Conservation (phyloP, 2,797 vertebrate genomes). For the Anguilla megastoma region DNA sequence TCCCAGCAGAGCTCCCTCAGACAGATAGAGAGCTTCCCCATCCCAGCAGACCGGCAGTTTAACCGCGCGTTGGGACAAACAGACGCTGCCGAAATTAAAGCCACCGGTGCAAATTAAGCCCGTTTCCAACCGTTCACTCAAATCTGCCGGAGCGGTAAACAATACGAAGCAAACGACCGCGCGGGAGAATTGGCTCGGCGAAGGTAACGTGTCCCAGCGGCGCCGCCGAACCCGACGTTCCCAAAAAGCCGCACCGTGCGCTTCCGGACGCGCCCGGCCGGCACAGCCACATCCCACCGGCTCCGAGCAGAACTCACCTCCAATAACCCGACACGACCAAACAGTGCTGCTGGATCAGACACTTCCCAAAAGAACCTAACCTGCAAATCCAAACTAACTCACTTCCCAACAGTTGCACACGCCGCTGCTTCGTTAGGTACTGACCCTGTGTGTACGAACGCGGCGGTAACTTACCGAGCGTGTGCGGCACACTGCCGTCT, state of each 20-base stretch:
- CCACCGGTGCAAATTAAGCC: not conserved
- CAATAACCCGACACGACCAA: not conserved
- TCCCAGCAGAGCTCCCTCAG: not conserved
- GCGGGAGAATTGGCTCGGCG: not conserved
- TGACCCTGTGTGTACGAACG: not conserved
- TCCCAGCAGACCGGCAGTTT: not conserved
- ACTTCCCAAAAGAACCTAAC: too few relatives aligned
- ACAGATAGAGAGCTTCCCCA: not conserved
- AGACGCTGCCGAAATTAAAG: not conserved
- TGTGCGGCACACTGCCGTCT: not conserved
- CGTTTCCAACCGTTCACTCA: not conserved
- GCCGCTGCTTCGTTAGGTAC: not conserved
- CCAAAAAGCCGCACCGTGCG: not conserved
- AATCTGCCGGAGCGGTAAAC: not conserved
- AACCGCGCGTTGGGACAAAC: not conserved
- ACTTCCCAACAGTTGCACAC: not conserved
- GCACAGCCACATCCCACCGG: not conserved
- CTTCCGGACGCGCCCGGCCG: not conserved
- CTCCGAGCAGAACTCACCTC: not conserved
- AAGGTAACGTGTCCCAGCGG: not conserved
- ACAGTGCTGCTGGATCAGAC: not conserved
- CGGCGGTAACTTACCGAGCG: not conserved
- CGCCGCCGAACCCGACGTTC: not conserved
- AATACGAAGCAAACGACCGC: not conserved
- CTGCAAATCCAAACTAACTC: not conserved